Conservation (phyloP, 1,140 invertebrate genomes). For the Mya arenaria region DNA sequence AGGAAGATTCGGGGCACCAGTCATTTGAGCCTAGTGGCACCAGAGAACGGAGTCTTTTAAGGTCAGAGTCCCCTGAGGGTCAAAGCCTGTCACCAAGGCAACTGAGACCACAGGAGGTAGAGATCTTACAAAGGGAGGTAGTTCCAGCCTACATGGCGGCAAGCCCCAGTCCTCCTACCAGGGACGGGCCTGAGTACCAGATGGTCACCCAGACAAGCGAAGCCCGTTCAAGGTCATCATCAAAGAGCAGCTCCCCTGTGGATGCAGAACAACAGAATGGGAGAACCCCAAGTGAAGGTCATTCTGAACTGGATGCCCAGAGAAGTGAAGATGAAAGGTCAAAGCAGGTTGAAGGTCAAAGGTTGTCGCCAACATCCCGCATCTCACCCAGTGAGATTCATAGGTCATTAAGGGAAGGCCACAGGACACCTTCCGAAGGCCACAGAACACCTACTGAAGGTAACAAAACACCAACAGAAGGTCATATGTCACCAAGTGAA, state of each 20-base stretch:
- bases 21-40: slow-evolving; percentile 24
- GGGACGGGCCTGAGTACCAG: slow-evolving; percentile 10
- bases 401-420: background rate
- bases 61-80: slow-evolving; percentile 33
- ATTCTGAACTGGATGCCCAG: too few relatives aligned
- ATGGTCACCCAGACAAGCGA: background rate
- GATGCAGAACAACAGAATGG: background rate
- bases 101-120: slow-evolving; percentile 17
- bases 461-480: slow-evolving; percentile 4
- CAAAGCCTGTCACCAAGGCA: slow-evolving; percentile 44
- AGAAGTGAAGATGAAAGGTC: background rate
- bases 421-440: too few relatives aligned
- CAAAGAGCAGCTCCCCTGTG: background rate
- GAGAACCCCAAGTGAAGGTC: too few relatives aligned
- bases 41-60: slow-evolving; percentile 3
- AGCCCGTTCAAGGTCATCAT: background rate
- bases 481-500: background rate
- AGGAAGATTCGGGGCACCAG: slow-evolving; percentile 50
- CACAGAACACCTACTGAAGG: background rate
- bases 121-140: background rate
- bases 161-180: slow-evolving; percentile 31
- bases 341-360: background rate
- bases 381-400: background rate
- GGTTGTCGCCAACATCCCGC: too few relatives aligned
- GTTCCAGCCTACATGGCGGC: background rate